Percentiles rank a stretch among this genome's conserved stretches.
Conservation (phyloP, 2,888 invertebrate species). For the Stenchaetothrips biformis region DNA sequence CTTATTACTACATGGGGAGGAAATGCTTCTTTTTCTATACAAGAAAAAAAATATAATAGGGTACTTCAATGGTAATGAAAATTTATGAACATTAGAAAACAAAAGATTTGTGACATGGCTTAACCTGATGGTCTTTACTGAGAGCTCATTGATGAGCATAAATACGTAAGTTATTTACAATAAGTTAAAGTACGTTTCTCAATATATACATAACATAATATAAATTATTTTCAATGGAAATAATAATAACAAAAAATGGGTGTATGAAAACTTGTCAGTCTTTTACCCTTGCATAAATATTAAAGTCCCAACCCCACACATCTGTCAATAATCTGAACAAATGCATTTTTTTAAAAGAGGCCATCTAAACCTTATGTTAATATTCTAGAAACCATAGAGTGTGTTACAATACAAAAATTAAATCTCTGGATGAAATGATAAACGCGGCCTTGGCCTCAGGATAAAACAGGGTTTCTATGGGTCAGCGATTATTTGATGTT, state of each 20-base stretch:
- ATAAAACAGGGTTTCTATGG: not conserved
- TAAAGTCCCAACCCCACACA: not conserved
- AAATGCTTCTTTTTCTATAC: not conserved
- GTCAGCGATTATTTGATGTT: too few species aligned
- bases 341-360: not conserved
- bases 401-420: not conserved
- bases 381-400: not conserved
- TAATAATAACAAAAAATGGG: constrained; percentile 11
- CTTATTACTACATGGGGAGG: not conserved
- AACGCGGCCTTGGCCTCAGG: not conserved
- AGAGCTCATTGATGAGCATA: not conserved
- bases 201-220: constrained; percentile 8
- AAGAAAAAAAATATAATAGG: not conserved
- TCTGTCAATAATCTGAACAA: not conserved
- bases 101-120: not conserved
- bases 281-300: constrained; percentile 15
- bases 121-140: not conserved
- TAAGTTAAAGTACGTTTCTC: not conserved
- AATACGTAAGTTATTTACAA: not conserved
- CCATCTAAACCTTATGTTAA: not conserved
- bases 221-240: not conserved
- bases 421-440: not conserved
- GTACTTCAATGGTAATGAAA: not conserved
- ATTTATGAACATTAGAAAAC: not conserved
- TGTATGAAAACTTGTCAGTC: constrained; percentile 19